Conservation (phyloP, 2,797 vertebrate species). For the Phataginus tetradactyla region DNA sequence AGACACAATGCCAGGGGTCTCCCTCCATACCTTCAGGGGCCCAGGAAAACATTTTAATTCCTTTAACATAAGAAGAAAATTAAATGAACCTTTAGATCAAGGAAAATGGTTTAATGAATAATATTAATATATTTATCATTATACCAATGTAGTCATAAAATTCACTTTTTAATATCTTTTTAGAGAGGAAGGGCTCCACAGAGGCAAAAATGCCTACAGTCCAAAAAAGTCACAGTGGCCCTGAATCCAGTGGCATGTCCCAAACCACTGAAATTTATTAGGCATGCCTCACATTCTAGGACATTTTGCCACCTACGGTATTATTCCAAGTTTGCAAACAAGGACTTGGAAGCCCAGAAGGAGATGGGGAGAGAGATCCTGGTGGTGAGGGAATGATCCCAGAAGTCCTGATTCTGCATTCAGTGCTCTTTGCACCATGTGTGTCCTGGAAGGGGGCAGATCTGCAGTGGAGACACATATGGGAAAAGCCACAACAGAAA, state of each 20-base stretch:
- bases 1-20: neutral
- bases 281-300: neutral
- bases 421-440: neutral
- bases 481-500: neutral
- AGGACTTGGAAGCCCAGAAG: neutral
- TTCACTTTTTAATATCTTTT: neutral
- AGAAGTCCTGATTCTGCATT: neutral
- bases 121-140: neutral
- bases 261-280: neutral
- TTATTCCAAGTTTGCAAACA: neutral
- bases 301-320: neutral
- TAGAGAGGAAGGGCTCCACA: neutral
- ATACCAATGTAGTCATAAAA: neutral
- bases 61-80: neutral
- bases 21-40: neutral
- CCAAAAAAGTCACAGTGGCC: neutral
- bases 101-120: neutral
- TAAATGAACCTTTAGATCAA: neutral
- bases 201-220: neutral
- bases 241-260: neutral
- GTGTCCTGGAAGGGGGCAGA: neutral
- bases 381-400: neutral
- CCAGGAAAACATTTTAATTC: neutral
- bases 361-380: neutral
- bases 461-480: fast-evolving